These are phyloP conservation scores for Teinopalpus imperialis DNA, from an alignment of 2,888 invertebrate genomes.

Conservation along the genomic window DNA sequence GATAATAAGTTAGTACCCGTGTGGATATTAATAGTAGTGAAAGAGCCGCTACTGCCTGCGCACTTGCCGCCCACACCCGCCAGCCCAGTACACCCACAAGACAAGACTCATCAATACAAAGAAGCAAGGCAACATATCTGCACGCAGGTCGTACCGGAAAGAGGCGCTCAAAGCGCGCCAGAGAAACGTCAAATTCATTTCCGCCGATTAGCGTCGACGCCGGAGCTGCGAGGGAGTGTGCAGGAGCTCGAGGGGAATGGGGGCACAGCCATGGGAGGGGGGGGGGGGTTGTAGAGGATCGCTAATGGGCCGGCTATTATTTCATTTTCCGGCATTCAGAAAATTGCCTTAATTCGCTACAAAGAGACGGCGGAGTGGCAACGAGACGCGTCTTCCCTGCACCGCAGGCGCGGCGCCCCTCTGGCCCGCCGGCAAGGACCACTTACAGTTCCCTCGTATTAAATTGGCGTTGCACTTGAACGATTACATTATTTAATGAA, in stretches of 20 bases:
- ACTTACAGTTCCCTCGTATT: too few relatives aligned
- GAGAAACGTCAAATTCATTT: conserved; percentile 51
- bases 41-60: too few relatives aligned
- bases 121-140: too few relatives aligned
- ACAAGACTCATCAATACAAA: too few relatives aligned
- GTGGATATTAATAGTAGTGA: too few relatives aligned
- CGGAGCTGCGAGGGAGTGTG: conserved; percentile 26
- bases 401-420: background rate
- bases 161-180: conserved; percentile 43
- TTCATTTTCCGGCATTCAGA: conserved; percentile 70
- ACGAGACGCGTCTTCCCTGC: conserved; percentile 62
- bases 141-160: conserved; percentile 40
- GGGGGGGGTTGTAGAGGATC: conserved; percentile 36
- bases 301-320: conserved; percentile 68
- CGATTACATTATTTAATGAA: too few relatives aligned
- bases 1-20: too few relatives aligned
- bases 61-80: too few relatives aligned
- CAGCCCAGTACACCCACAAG: too few relatives aligned
- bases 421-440: background rate
- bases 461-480: too few relatives aligned
- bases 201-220: conserved; percentile 51
- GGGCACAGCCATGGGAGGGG: too few relatives aligned
- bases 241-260: too few relatives aligned
- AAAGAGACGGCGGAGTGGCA: conserved; percentile 46
- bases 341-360: conserved; percentile 64